A percentile compares a stretch with the other conserved stretches of the same genome.
phyloP scores from a whole-genome alignment of 53 echinoderm and acorn worm genomes.

The Astropecten irregularis region DNA sequence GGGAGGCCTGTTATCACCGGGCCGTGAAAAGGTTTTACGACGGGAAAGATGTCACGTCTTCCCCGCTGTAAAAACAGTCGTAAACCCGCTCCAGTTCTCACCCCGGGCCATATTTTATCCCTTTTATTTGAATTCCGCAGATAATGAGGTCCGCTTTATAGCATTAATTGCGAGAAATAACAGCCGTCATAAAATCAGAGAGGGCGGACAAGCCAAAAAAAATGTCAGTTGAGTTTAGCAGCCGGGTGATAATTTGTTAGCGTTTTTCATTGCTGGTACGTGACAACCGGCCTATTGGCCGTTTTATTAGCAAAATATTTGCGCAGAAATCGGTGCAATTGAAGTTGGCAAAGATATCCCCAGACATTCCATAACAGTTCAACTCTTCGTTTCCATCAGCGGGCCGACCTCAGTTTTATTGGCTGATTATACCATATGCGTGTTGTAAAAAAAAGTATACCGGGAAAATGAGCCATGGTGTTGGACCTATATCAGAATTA shows the following conservation, averaged over 20 bases:
- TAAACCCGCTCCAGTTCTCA: not conserved
- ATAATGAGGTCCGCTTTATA: conserved; percentile 29
- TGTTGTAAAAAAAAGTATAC: no score
- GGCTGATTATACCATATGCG: no score
- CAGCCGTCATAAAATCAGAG: conserved; percentile 11
- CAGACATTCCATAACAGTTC: not conserved
- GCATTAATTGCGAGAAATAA: conserved; percentile 31
- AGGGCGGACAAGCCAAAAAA: not conserved
- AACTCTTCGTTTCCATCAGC: not conserved
- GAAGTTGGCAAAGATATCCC: not conserved
- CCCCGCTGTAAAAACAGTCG: conserved; percentile 34
- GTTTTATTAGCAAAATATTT: conserved; percentile 45
- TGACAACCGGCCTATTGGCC: not conserved
- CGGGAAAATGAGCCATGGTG: no score
- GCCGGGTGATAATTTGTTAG: not conserved
- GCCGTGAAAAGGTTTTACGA: conserved; percentile 15
- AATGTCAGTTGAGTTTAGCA: not conserved
- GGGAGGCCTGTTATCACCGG: not conserved
- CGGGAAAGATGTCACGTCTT: conserved; percentile 41
- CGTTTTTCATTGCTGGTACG: not conserved
- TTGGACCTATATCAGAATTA: no score
- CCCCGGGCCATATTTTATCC: not conserved
- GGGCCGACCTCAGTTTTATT: not conserved
- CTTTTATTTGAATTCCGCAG: conserved; percentile 42
- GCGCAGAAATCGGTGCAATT: conserved; percentile 8